Percentiles rank a stretch among this genome's conserved stretches.
These are phyloP conservation scores for Pangasius macronema DNA, from an alignment of 2,797 vertebrate genomes.

Conservation along the genomic window DNA sequence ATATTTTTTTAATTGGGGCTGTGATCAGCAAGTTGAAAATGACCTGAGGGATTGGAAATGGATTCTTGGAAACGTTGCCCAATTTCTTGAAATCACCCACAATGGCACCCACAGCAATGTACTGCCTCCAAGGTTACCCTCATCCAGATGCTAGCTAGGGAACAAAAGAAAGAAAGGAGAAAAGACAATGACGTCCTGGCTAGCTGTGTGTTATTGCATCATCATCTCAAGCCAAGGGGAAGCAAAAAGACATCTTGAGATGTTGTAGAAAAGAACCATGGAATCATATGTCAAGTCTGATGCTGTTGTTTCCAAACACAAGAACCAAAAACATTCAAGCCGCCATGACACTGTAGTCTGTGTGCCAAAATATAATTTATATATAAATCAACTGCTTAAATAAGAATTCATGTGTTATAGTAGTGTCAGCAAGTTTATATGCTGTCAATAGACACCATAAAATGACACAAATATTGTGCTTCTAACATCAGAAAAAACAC, in stretches of 20 bases:
- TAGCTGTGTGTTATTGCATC: background rate
- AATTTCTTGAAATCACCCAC: background rate
- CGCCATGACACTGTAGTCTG: background rate
- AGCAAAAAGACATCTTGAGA: background rate
- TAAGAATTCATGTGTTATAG: background rate
- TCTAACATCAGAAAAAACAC: background rate
- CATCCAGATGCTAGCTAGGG: background rate
- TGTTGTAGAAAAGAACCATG: background rate
- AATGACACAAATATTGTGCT: background rate
- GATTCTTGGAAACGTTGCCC: background rate
- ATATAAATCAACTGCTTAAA: background rate
- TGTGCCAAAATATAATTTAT: background rate
- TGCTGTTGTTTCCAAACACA: conserved; percentile 1
- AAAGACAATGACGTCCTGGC: background rate
- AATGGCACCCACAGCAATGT: background rate
- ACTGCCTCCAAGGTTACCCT: background rate
- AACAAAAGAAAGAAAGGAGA: background rate
- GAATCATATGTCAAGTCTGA: background rate
- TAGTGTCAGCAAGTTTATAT: background rate
- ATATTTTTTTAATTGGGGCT: background rate
- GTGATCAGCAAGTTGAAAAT: background rate
- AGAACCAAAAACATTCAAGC: background rate
- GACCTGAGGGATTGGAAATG: background rate
- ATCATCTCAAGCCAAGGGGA: background rate
- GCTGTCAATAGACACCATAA: background rate